Evolutionary conservation across 2,113 vertebrate genomes (phyloP), one percentile per base, ranked within the genome.

Genomic region (Bubo bubo): DNA sequence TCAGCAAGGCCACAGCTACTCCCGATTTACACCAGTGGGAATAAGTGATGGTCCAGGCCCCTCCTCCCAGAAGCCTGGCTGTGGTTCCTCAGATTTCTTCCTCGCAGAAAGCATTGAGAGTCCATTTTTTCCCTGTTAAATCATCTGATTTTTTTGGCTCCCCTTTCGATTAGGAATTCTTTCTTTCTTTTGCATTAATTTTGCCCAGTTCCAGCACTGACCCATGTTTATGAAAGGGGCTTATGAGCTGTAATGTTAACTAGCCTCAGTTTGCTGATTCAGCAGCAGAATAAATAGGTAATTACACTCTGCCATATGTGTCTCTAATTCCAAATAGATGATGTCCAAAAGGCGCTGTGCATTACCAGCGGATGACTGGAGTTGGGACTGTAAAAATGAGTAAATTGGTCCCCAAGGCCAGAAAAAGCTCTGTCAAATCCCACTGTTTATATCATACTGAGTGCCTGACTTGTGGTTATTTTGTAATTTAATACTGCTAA

Each of bases 341-440:
- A 94, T 96, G 94, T 97, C 97, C 90, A 97, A 96, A 90, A 96
- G 96, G 96, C 92, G 32, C 94, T 96, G 94, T 96, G 96, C 95
- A 97, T 97, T 97, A 97, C 95, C 94, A 94, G 97, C 87, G 63
- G 95, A 97, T 96, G 95, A 86, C 94, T 95, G 90, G 94, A 95
- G 81, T 95, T 97, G 92, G 97, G 97, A 97, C 97, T 96, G 95
- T 97, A 97, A 97, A 97, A 98, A 97, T 95, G 97, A 98, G 97
- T 97, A 98, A 98, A 98, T 98, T 98, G 97, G 97, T 98, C 97
- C 97, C 98, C 92, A 95, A 97, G 98, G 98, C 97, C 96, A 95
- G 95, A 96, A 97, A 97, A 95, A 94, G 85, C 96, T 97, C 95
- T 98, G 97, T 97, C 97, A 97, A 97, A 97, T 97, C 97, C 96